Evolutionary conservation across 1,140 invertebrate species (phyloP).

Genomic region (Leucophenga varia): DNA sequence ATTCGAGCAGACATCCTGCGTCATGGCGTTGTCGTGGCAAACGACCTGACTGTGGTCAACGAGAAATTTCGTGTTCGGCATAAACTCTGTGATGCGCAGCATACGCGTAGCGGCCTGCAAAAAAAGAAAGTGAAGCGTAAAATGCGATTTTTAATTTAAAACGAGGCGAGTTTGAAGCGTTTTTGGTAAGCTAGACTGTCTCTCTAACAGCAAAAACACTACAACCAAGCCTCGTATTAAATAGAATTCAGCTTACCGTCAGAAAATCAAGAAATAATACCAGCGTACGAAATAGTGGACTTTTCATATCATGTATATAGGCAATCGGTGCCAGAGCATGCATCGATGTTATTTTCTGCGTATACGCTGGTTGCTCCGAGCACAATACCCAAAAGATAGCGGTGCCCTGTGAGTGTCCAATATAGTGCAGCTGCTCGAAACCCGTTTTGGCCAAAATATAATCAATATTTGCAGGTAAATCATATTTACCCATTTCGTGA

Average conservation of each 20-base stretch:
- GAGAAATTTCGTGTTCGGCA: constrained; percentile 59
- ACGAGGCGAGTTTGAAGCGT: constrained; percentile 10
- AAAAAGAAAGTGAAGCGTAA: no score
- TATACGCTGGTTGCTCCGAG: constrained; percentile 65
- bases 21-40: constrained; percentile 58
- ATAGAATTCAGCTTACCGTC: constrained; percentile 33
- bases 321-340: constrained; percentile 70
- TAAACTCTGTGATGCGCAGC: constrained; percentile 62
- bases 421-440: constrained; percentile 64
- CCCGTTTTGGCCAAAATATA: constrained; percentile 66
- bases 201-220: constrained; percentile 1
- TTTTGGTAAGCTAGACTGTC: constrained; percentile 14
- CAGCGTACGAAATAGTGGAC: constrained; percentile 56
- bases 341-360: constrained; percentile 66
- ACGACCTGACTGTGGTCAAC: constrained; percentile 57
- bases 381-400: constrained; percentile 66
- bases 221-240: not conserved
- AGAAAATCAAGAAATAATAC: constrained; percentile 40
- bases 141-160: constrained; percentile 6
- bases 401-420: constrained; percentile 71
- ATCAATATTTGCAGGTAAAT: constrained; percentile 76
- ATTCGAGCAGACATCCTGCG: constrained; percentile 62
- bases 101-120: constrained; percentile 56
- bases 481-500: constrained; percentile 77
- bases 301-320: constrained; percentile 62